phyloP scores from a whole-genome alignment of 2,797 vertebrate species.

The Pterois miles region DNA sequence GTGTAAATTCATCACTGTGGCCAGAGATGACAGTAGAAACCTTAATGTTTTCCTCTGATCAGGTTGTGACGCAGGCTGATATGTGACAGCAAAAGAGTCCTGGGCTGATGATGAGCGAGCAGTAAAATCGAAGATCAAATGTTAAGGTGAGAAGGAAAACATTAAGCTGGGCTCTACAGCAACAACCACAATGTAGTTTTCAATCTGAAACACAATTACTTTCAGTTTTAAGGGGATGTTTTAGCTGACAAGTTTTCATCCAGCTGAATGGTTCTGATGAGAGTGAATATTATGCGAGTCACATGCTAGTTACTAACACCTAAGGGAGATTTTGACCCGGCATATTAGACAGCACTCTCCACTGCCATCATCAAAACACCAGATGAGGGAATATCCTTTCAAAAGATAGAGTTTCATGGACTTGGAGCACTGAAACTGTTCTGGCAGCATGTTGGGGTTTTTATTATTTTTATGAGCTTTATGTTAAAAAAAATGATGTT shows the following conservation, averaged over 20 bases:
- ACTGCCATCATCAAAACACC: not conserved
- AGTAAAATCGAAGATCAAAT: not conserved
- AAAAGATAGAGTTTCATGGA: not conserved
- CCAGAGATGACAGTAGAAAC: constrained; percentile 18
- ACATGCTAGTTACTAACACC: not conserved
- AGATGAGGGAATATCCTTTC: not conserved
- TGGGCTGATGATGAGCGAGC: not conserved
- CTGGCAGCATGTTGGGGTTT: not conserved
- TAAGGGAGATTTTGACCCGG: too few species aligned
- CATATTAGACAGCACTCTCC: too few species aligned
- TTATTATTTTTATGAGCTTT: not conserved
- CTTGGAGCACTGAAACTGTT: not conserved
- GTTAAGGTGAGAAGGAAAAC: not conserved
- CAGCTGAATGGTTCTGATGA: not conserved
- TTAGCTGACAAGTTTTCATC: not conserved
- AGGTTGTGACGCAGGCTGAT: not conserved
- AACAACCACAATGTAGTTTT: not conserved
- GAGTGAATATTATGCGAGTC: too few species aligned
- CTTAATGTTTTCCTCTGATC: not conserved
- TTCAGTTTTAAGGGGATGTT: not conserved
- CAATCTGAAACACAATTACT: not conserved
- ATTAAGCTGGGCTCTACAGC: not conserved
- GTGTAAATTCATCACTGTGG: constrained; percentile 34
- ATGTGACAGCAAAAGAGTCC: not conserved
- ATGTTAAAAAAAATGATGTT: not conserved